These are phyloP conservation scores for Liopterus haemorrhoidalis DNA, from an alignment of 2,888 invertebrate genomes.

Conservation along the genomic window DNA sequence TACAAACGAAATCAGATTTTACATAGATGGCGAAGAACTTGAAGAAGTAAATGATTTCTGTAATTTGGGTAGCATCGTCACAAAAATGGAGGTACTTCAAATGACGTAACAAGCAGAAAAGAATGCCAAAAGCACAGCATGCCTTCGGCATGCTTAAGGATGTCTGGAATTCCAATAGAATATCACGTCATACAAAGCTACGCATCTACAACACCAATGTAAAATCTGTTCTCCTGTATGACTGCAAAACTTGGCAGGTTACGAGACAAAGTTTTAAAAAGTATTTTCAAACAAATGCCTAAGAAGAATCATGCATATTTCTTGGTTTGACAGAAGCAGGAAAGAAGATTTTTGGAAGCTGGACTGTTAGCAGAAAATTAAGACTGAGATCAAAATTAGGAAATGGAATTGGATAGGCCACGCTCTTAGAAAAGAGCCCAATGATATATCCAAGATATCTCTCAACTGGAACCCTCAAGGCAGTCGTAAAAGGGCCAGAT, in stretches of 20 bases:
- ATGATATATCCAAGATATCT: not conserved
- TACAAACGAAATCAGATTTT: no score
- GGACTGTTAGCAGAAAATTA: not conserved
- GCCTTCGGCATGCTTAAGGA: not conserved
- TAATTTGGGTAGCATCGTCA: no score
- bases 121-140: no score
- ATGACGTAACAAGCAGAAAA: no score
- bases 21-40: no score
- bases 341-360: constrained; percentile 3
- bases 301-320: constrained; percentile 1
- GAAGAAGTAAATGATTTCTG: no score
- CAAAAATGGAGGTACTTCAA: no score
- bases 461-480: constrained; percentile 3
- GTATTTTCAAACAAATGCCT: constrained; percentile 7
- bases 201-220: constrained; percentile 5
- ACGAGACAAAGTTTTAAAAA: not conserved
- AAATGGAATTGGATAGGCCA: constrained; percentile 5
- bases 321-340: not conserved
- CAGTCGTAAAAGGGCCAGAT: not conserved
- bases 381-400: not conserved
- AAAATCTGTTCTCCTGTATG: constrained; percentile 1
- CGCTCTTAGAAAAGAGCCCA: not conserved
- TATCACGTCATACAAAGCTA: constrained; percentile 1
- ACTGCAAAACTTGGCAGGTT: constrained; percentile 5
- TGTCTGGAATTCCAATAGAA: constrained; percentile 1